phyloP scores from a whole-genome alignment of 1,140 invertebrate species.

The Brachionus koreanus region DNA sequence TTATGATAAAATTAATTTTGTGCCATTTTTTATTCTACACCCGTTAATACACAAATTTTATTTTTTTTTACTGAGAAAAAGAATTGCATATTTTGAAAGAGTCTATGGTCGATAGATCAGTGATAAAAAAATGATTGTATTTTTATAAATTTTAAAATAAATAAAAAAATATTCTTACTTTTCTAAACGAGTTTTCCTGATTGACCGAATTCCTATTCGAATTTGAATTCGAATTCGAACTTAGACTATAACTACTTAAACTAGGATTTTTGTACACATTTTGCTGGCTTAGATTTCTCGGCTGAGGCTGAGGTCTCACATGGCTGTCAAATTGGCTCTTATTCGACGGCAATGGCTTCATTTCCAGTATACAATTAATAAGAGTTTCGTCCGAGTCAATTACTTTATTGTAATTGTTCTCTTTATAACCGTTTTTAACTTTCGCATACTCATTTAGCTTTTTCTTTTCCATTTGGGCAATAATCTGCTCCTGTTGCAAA shows the following conservation, averaged over 20 bases:
- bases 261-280: background rate
- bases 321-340: background rate
- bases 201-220: slow-evolving; percentile 10
- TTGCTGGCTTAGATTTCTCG: background rate
- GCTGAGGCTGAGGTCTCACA: background rate
- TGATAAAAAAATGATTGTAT: too few relatives aligned
- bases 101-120: too few relatives aligned
- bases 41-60: too few relatives aligned
- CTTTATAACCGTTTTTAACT: background rate
- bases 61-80: too few relatives aligned
- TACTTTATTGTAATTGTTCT: background rate
- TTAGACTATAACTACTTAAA: slow-evolving; percentile 18
- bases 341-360: slow-evolving; percentile 6
- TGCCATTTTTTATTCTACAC: too few relatives aligned
- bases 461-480: background rate
- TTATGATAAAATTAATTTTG: too few relatives aligned
- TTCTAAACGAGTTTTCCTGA: background rate
- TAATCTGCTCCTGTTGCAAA: slow-evolving; percentile 1
- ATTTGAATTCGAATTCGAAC: background rate
- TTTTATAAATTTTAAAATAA: background rate
- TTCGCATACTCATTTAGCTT: background rate
- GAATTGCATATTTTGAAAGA: too few relatives aligned
- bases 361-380: slow-evolving; percentile 29
- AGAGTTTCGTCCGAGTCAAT: background rate
- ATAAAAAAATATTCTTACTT: background rate